Evolutionary conservation across 2,888 invertebrate species (phyloP), one percentile per base, ranked within the genome.

Genomic region (Hypsopygia costalis): DNA sequence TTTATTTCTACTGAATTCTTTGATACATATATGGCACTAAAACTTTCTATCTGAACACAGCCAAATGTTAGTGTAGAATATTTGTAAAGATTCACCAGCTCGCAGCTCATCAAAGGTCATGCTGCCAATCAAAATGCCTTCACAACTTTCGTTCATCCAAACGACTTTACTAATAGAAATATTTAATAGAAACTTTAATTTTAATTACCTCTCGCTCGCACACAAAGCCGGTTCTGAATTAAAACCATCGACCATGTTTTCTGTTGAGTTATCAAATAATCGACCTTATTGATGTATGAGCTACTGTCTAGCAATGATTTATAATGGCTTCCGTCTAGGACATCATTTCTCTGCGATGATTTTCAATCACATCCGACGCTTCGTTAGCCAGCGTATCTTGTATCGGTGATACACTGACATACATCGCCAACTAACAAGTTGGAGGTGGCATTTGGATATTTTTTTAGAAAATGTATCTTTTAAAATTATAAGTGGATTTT

Each of bases 321-420:
- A 88, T 88, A 81, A 76, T 78, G 69, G 79, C 85, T 87, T 83
- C 86, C 82, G 87, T 78, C 74, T 83, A 83, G 81, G 85, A 88
- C 86, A 87, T 74, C 78, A 77, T 83, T 80, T 72, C 82, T 81
- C 70, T 66, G 68, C 75, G 81, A 83, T 86, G 86, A 87, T 86
- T 88, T 86, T 85, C 87, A 87, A 88, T 87, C 87, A 87, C 75
- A 86, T 81, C 76, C 75, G 83, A 82, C 71, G 86, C 76, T 87
- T 88, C 87, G 87, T 88, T 88, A 88, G 82, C 73, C 67, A 51
- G 48, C 63, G 61, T 80, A 79, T 83, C 85, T 81, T 53, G 60
- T 66, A 78, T 81, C 74, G 56, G 55, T 46, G 46, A 43, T 52
- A 46, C 34, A 40, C 40, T 49, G 38, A 33, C 44, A 16, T 33